phyloP scores from a whole-genome alignment of 2,888 invertebrate species.

The Hypercompe scribonia region DNA sequence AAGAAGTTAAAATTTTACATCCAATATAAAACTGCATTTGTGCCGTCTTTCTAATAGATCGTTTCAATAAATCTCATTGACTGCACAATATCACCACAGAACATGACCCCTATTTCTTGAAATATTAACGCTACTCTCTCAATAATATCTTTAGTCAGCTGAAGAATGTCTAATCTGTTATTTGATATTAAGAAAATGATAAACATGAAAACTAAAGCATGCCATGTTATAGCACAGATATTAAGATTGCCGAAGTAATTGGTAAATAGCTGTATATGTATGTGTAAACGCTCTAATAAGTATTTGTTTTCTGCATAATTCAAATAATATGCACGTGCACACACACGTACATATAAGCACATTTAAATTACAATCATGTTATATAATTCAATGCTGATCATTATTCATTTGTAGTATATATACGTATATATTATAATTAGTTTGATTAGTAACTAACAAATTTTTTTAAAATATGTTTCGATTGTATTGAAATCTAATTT shows the following conservation, averaged over 20 bases:
- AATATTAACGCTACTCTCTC: constrained; percentile 45
- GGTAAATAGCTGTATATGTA: background rate
- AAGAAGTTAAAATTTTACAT: constrained; percentile 34
- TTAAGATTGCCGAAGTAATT: background rate
- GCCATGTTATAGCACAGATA: background rate
- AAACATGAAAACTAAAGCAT: background rate
- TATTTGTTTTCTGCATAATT: too few species aligned
- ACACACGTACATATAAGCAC: too few species aligned
- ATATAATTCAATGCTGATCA: too few species aligned
- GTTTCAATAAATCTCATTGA: constrained; percentile 52
- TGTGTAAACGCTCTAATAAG: too few species aligned
- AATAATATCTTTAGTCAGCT: constrained; percentile 31
- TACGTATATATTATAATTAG: too few species aligned
- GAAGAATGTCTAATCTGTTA: background rate
- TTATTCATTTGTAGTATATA: too few species aligned
- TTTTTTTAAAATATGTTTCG: too few species aligned
- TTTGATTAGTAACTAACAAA: too few species aligned
- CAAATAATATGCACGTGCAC: too few species aligned
- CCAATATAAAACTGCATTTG: constrained; percentile 47
- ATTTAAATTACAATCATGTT: too few species aligned
- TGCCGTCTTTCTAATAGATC: constrained; percentile 46
- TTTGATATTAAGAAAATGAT: background rate
- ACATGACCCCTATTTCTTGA: constrained; percentile 39
- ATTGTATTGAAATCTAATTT: too few species aligned
- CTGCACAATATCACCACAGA: constrained; percentile 44